phyloP scores from a whole-genome alignment of 2,113 vertebrate species.

The Scolopax mira region DNA sequence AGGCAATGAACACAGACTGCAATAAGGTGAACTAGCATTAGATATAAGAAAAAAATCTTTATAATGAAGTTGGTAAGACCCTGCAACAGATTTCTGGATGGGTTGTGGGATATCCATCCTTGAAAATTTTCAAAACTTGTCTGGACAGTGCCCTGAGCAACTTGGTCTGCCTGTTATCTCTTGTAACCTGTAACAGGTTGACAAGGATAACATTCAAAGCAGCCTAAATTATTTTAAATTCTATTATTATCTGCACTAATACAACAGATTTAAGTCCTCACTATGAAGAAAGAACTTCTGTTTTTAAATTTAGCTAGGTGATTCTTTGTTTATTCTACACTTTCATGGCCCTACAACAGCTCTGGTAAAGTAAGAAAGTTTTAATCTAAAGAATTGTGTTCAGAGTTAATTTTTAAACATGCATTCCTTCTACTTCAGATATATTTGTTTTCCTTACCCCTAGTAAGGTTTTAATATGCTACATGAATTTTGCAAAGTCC shows the following conservation, averaged over 20 bases:
- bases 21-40: background rate
- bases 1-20: background rate
- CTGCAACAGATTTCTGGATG: background rate
- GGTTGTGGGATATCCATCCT: background rate
- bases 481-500: background rate
- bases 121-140: background rate
- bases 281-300: background rate
- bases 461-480: background rate
- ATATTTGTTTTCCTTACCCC: background rate
- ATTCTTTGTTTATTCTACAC: background rate
- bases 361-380: background rate
- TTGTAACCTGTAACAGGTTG: background rate
- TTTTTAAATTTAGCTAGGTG: background rate
- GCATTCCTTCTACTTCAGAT: background rate
- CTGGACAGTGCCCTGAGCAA: background rate
- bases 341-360: background rate
- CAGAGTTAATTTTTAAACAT: background rate
- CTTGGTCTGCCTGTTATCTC: background rate
- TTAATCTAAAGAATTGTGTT: background rate
- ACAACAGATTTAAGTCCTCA: background rate
- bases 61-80: background rate
- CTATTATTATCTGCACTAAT: background rate
- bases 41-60: background rate
- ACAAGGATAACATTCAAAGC: background rate
- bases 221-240: background rate